Base-by-base conservation (phyloP, 2,113 vertebrate species). In the Oncorhynchus keta region DNA sequence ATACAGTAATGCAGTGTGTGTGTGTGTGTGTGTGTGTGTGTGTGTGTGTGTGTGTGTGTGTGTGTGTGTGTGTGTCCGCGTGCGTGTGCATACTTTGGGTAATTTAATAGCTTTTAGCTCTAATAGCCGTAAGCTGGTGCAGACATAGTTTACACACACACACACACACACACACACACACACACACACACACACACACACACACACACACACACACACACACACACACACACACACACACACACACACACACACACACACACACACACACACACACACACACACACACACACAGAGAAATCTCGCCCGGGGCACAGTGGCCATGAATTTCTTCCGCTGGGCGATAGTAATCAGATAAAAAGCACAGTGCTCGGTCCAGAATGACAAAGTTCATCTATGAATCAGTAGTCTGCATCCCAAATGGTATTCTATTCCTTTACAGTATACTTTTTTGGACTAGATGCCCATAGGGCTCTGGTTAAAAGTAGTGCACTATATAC, bases 331-430 rank as follows among this genome's bases (percentile, higher is more conserved):
- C 68, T 39, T 48, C 68, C 35, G 35, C 22, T 13, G 35, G 18
- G 16, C 35, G n/a, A 69, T 39, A 45, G 20, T 32, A 7, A 22
- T 9, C 35, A 18, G 68, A 69, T 48, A 48, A 69, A 20, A 4
- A 12, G 22, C 35, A 45, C 11, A 45, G 24, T 28, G 35, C 68
- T 45, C 20, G 20, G 30, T 45, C 68, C 30, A 45, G 68, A 45
- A 35, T 69, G 68, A 69, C 68, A 69, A 45, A 69, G 66, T 62
- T n/a, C n/a, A 62, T 20, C 22, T 62, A 62, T 6, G 18, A 51
- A 14, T 51, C 48, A 12, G 32, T 51, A 14, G 12, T 11, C 48
- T 51, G 13, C 48, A 51, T 51, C 13, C 48, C 12, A 51, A 51
- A 11, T 51, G 48, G 9, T 14, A 12, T 14, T 3, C 3, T 14